These are phyloP conservation scores for Streblospio benedicti DNA, from an alignment of 1,140 invertebrate genomes.

Conservation along the genomic window DNA sequence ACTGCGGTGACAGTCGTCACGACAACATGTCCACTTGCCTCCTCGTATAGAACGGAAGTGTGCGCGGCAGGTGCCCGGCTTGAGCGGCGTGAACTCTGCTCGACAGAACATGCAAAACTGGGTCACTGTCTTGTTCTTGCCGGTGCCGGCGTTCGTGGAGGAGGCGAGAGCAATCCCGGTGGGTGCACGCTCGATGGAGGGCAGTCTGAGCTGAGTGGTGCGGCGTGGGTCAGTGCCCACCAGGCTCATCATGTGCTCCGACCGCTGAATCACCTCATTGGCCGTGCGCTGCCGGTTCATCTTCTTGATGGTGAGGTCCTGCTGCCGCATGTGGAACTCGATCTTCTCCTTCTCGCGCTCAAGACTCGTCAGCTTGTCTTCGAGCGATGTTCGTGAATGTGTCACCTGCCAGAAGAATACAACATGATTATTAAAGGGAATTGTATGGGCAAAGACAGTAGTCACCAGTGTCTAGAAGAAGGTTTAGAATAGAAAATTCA, in stretches of 20 bases:
- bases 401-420: no score
- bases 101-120: constrained; percentile 8
- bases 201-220: not conserved
- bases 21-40: constrained; percentile 10
- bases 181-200: not conserved
- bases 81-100: constrained; percentile 1
- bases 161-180: not conserved
- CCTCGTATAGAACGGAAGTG: constrained; percentile 3
- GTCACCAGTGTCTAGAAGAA: no score
- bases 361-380: not conserved
- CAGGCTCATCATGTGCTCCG: not conserved
- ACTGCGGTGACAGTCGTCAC: constrained; percentile 5
- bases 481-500: no score
- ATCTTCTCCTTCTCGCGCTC: constrained; percentile 10
- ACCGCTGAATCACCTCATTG: not conserved
- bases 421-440: no score
- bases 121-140: not conserved
- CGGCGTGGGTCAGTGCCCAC: not conserved
- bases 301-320: constrained; percentile 11
- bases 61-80: not conserved
- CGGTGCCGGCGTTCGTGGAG: not conserved
- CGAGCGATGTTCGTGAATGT: not conserved
- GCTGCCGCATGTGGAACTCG: constrained; percentile 10
- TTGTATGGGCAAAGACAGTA: no score
- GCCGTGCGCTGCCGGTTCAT: constrained; percentile 3